These are phyloP conservation scores for Andrena haemorrhoa DNA, from an alignment of 2,888 invertebrate species.

Conservation along the genomic window DNA sequence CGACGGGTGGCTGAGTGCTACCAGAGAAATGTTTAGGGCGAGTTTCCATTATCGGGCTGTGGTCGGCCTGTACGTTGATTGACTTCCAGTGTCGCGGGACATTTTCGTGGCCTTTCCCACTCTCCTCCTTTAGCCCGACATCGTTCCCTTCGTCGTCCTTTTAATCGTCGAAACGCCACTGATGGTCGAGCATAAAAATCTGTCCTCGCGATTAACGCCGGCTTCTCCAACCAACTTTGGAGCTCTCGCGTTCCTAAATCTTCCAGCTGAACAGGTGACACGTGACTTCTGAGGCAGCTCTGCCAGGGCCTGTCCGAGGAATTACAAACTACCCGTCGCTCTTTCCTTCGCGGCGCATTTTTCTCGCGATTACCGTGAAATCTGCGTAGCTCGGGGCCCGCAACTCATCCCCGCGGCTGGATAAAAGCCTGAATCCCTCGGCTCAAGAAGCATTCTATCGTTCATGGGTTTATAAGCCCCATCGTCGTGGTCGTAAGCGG, in stretches of 20 bases:
- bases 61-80: conserved; percentile 35
- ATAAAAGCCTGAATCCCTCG: not conserved
- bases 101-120: not conserved
- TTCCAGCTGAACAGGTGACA: too few relatives aligned
- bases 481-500: conserved; percentile 29
- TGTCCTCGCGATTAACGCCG: not conserved
- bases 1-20: conserved; percentile 77
- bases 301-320: too few relatives aligned
- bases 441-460: conserved; percentile 23
- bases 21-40: conserved; percentile 73
- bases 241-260: too few relatives aligned
- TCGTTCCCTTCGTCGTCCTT: not conserved
- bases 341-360: not conserved
- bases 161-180: not conserved
- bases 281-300: too few relatives aligned
- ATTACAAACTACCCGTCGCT: not conserved
- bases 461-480: conserved; percentile 36
- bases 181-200: conserved; percentile 28
- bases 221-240: not conserved
- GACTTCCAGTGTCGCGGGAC: conserved; percentile 53
- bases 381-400: too few relatives aligned
- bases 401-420: not conserved
- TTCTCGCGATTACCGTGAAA: too few relatives aligned
- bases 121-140: not conserved
- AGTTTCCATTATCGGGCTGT: conserved; percentile 48